Percentiles rank a stretch among this genome's conserved stretches.
phyloP scores from a whole-genome alignment of 2,797 vertebrate genomes.

The Tadarida brasiliensis region DNA sequence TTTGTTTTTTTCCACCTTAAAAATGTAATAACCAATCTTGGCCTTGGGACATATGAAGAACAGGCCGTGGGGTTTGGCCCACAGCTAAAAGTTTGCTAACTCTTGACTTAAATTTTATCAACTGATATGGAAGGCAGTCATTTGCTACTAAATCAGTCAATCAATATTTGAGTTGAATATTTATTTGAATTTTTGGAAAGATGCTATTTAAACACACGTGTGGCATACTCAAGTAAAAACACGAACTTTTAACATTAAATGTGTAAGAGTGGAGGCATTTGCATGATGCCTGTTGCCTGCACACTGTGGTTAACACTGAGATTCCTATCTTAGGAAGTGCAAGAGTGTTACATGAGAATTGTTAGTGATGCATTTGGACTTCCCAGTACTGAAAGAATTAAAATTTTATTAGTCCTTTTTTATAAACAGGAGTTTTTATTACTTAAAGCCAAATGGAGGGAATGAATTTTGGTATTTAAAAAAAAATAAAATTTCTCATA shows the following conservation, averaged over 20 bases:
- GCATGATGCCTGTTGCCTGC: not conserved
- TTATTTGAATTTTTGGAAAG: conserved; percentile 72
- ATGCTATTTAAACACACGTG: conserved; percentile 66
- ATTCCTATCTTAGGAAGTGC: not conserved
- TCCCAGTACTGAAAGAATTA: not conserved
- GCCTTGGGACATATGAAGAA: not conserved
- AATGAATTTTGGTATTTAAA: not conserved
- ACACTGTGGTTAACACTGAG: not conserved
- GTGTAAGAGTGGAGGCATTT: not conserved
- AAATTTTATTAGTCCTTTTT: not conserved
- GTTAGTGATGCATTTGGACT: not conserved
- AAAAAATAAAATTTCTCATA: not conserved
- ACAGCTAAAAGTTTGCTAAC: not conserved
- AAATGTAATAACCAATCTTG: not conserved
- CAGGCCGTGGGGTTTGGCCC: not conserved
- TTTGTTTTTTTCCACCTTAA: not conserved
- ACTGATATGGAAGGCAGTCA: not conserved
- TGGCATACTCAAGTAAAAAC: conserved; percentile 61
- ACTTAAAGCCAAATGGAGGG: not conserved
- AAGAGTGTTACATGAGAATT: not conserved
- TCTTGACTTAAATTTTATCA: conserved; percentile 13
- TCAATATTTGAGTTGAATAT: conserved; percentile 51
- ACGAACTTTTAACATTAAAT: not conserved
- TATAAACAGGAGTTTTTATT: not conserved
- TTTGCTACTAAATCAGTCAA: not conserved